These are phyloP conservation scores for Diarsia mendica DNA, from an alignment of 2,888 invertebrate species.

Conservation along the genomic window DNA sequence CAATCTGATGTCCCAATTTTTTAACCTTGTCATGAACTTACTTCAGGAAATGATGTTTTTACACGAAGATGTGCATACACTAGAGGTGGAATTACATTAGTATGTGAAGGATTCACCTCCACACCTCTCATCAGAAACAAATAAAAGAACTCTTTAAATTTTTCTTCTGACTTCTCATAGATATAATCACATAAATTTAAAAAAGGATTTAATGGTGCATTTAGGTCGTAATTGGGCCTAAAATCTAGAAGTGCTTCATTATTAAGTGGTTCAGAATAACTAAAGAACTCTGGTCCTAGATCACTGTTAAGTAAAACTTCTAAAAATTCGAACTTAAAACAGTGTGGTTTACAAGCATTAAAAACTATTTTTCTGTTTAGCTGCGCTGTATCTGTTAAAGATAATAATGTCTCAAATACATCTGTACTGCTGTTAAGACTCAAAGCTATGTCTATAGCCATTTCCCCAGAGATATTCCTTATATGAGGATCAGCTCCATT, in stretches of 20 bases:
- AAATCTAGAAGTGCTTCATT: constrained; percentile 76
- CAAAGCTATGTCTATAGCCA: constrained; percentile 82
- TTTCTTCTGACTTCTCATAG: constrained; percentile 78
- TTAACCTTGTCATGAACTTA: constrained; percentile 70
- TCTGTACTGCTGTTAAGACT: constrained; percentile 74
- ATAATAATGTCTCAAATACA: constrained; percentile 79
- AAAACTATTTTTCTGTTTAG: constrained; percentile 81
- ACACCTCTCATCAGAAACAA: constrained; percentile 84
- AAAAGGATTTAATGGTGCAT: constrained; percentile 83
- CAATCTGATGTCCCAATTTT: constrained; percentile 7
- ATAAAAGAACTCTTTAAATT: constrained; percentile 82
- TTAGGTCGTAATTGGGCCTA: constrained; percentile 75
- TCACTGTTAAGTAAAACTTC: constrained; percentile 81
- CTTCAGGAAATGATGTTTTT: constrained; percentile 79
- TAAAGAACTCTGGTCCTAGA: constrained; percentile 84
- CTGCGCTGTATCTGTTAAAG: constrained; percentile 74
- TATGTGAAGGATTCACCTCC: constrained; percentile 79
- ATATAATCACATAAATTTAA: constrained; percentile 86
- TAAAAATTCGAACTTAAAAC: constrained; percentile 83
- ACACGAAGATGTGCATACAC: constrained; percentile 84
- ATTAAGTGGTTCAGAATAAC: constrained; percentile 78
- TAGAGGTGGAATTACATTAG: constrained; percentile 85
- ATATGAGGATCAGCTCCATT: constrained; percentile 83
- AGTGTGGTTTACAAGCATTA: constrained; percentile 84
- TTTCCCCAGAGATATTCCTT: constrained; percentile 76